Evolutionary conservation across 2,888 invertebrate species (phyloP).

Genomic region (Therioaphis trifolii): DNA sequence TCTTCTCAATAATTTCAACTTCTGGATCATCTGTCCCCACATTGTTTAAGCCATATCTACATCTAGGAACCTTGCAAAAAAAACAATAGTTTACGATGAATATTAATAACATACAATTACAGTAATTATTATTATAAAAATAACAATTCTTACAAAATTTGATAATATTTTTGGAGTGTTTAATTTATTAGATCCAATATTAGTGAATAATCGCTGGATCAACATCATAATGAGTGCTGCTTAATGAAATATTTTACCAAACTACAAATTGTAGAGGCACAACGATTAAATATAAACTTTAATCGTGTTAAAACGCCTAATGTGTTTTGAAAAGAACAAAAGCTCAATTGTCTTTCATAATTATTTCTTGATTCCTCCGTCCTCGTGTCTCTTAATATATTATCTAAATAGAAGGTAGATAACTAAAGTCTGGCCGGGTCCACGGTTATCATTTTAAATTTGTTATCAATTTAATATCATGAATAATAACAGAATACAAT

Average conservation of each 20-base stretch:
- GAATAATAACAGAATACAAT: too few species aligned
- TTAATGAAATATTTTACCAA: not conserved
- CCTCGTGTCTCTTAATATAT: too few species aligned
- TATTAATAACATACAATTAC: not conserved
- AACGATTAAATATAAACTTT: too few species aligned
- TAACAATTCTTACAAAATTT: conserved; percentile 34
- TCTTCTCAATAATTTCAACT: conserved; percentile 43
- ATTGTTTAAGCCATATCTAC: conserved; percentile 53
- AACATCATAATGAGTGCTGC: not conserved
- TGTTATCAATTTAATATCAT: too few species aligned
- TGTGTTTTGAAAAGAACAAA: too few species aligned
- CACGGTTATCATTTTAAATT: too few species aligned
- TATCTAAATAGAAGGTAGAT: too few species aligned
- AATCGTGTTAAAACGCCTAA: too few species aligned
- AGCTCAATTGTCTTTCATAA: too few species aligned
- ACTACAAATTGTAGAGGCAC: too few species aligned
- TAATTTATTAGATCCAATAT: not conserved
- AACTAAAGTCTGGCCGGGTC: too few species aligned
- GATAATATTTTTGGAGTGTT: conserved; percentile 1
- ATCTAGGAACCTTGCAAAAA: conserved; percentile 30
- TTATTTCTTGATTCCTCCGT: too few species aligned
- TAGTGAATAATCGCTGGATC: conserved; percentile 28
- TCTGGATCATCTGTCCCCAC: conserved; percentile 45
- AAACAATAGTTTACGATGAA: not conserved
- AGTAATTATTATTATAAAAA: not conserved